phyloP scores from a whole-genome alignment of 1,140 invertebrate genomes.

The Leptinotarsa lineolata region DNA sequence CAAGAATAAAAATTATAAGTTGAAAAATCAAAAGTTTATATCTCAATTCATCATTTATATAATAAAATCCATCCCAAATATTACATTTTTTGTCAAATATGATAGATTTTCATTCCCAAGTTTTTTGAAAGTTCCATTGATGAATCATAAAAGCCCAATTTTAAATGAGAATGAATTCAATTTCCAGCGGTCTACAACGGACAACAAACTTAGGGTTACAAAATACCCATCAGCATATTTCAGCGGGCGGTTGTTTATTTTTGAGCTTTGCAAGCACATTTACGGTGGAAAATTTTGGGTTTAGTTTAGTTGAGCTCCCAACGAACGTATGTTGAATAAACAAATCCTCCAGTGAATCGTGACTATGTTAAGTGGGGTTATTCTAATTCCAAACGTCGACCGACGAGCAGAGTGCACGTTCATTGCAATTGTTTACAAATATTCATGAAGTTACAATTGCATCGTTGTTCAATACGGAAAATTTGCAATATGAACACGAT shows the following conservation, averaged over 20 bases:
- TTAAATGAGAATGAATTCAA: too few relatives aligned
- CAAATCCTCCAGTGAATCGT: not conserved
- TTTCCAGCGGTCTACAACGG: too few relatives aligned
- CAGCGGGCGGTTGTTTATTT: not conserved
- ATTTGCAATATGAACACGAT: too few relatives aligned
- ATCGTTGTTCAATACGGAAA: not conserved
- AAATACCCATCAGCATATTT: not conserved
- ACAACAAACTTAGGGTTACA: too few relatives aligned
- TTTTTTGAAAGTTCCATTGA: too few relatives aligned
- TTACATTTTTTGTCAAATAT: too few relatives aligned
- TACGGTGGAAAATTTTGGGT: not conserved
- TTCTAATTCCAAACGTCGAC: not conserved
- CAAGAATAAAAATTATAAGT: too few relatives aligned
- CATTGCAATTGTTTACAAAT: slow-evolving; percentile 3
- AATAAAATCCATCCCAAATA: too few relatives aligned
- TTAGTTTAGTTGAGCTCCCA: not conserved
- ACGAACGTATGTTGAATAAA: slow-evolving; percentile 3
- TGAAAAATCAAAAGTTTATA: too few relatives aligned
- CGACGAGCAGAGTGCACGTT: not conserved
- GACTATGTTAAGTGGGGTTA: slow-evolving; percentile 8
- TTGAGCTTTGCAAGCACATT: not conserved
- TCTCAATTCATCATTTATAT: too few relatives aligned
- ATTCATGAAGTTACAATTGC: not conserved
- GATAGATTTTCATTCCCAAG: too few relatives aligned
- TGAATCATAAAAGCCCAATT: too few relatives aligned